Evolutionary conservation across 2,888 invertebrate genomes (phyloP), one percentile per base, ranked within the genome.

Genomic region (Tanypteryx hageni): DNA sequence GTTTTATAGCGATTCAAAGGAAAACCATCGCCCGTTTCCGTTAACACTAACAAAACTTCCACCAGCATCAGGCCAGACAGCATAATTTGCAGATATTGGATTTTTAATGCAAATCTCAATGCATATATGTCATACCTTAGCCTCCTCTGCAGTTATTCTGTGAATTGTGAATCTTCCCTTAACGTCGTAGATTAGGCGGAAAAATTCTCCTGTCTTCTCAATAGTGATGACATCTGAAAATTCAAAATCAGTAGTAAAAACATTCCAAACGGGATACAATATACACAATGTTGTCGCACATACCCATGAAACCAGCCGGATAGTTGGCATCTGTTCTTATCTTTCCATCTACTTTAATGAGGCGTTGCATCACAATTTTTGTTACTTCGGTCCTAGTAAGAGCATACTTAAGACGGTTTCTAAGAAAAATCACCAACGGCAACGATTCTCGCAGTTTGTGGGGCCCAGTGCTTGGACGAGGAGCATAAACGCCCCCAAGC

Each of bases 281-380:
- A 83, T 64, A 56, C 57, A 76, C 81, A 13, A n/a, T 57, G 22
- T 92, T 57, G 56, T 59, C 14, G 76, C 82, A 95, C 97, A 96
- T 95, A 99, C 99, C 99, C 99, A 99, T 99, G 95, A 99, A 99
- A 93, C 99, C 99, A 94, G 99, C 97, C 92, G 99, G 99, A 95
- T 98, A 99, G 94, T 98, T 99, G 93, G 98, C 97, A 95, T 99
- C 99, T 56, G 99, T 99, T 94, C 99, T 97, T 92, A 99, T 98
- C 96, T 99, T 99, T 93, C 99, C 99, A 95, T 99, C 99, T 93
- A 99, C 99, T 96, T 99, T 99, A 95, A 99, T 98, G 93, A 99
- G 96, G 93, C 99, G 97, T 96, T 99, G 99, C 97, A 98, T 99
- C 92, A 99, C 98, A 94, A 99, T 99, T 96, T 99, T 99, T 93